Base-by-base conservation (phyloP, 2,888 invertebrate species). In the Ypsolopha sequella region DNA sequence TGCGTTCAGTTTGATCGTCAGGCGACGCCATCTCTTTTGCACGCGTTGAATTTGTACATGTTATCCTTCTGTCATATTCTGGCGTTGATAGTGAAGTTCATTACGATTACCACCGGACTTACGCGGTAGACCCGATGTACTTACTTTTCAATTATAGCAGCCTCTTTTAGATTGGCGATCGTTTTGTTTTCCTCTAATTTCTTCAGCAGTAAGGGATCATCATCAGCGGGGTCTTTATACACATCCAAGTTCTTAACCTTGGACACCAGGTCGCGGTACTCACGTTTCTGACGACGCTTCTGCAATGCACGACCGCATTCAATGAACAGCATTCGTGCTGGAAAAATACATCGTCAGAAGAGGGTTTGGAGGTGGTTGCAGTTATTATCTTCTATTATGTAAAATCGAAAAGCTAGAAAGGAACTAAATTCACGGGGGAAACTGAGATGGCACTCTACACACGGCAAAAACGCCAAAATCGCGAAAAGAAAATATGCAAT, bases 181-280 rank as follows among this genome's bases (percentile, higher is more conserved):
- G 46, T 54, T 39, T 58, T 78, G 64, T 91, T 91, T 24, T 76
- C 76, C 41, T 84, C 74, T 10, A 92, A 67, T 58, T 86, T 86
- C 8, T 82, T 82, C 47, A 74, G 61, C n/a, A 92, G 70, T 7
- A 66, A 62, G 0, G 80, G 68, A 62, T 91, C 89, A 0, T 67
- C 61, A 7, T 85, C 71, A 0, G 91, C 91, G 0, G 92, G 92
- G 68, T 92, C 92, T 0, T 51, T 52, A 0, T 60, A 60, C 0
- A 57, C 50, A 0, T 59, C 54, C 3, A 67, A 58, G 10, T 56
- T 60, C 60, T 60, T 66, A 53, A 64, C 76, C 59, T 54, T 76
- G 60, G 53, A 66, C 64, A 68, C 64, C 64, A 79, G 75, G 69
- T 66, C 79, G 52, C 56, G 78, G 80, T 74, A 84, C 51, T 81